Evolutionary conservation across 2,888 invertebrate genomes (phyloP).

Genomic region (Drepana falcataria): DNA sequence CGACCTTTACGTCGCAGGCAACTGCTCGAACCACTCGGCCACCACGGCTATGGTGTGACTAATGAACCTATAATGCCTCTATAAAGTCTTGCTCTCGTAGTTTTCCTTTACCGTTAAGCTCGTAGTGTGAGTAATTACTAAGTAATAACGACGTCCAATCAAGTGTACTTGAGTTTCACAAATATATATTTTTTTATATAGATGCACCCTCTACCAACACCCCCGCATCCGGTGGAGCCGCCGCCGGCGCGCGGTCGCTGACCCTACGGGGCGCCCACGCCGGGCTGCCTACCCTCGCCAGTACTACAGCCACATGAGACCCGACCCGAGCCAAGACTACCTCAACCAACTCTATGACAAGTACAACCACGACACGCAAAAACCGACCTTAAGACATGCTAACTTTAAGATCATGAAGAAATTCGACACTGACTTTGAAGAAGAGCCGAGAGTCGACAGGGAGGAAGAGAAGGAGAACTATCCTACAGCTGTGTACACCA

Average conservation of each 20-base stretch:
- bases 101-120: no score
- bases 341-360: slow-evolving; percentile 63
- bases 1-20: no score
- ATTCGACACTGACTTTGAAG: slow-evolving; percentile 55
- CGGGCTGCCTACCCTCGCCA: slow-evolving; percentile 63
- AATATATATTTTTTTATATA: slow-evolving; percentile 27
- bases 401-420: slow-evolving; percentile 72
- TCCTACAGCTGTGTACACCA: slow-evolving; percentile 68
- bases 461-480: slow-evolving; percentile 40
- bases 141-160: no score
- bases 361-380: slow-evolving; percentile 59
- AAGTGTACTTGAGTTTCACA: no score
- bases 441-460: slow-evolving; percentile 40
- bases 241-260: slow-evolving; percentile 76
- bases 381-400: slow-evolving; percentile 67
- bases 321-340: slow-evolving; percentile 45
- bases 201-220: slow-evolving; percentile 91
- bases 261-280: slow-evolving; percentile 56
- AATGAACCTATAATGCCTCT: no score
- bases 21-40: no score
- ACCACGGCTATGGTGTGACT: no score
- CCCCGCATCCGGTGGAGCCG: slow-evolving; percentile 91
- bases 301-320: slow-evolving; percentile 57
- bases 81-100: no score
- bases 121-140: no score